Evolutionary conservation across 2,113 vertebrate species (phyloP).

Genomic region (Sander vitreus): DNA sequence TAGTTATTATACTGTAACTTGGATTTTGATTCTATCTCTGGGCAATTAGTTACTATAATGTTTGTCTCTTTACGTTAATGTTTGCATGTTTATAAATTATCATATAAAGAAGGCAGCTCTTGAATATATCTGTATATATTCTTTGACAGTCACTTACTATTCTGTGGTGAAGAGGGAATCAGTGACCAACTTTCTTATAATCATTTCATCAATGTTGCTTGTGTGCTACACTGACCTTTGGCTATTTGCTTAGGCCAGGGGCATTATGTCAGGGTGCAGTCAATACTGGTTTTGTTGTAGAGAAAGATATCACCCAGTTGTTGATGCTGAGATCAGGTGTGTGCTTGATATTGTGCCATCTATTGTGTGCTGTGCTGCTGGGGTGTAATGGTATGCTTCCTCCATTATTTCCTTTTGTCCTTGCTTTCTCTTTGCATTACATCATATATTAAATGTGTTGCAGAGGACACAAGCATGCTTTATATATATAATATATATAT

Average conservation of each 20-base stretch:
- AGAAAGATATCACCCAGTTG: not conserved
- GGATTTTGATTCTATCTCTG: not conserved
- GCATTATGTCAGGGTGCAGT: not conserved
- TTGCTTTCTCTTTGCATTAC: not conserved
- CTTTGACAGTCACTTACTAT: not conserved
- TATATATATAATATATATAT: not conserved
- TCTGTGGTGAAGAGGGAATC: not conserved
- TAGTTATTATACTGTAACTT: not conserved
- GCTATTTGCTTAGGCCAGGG: not conserved
- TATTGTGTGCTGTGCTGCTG: not conserved
- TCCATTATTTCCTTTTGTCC: not conserved
- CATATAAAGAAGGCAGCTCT: not conserved
- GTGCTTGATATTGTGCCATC: not conserved
- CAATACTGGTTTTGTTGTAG: not conserved
- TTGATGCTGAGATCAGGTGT: not conserved
- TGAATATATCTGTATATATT: not conserved
- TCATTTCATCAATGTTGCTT: not conserved
- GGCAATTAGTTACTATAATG: not conserved
- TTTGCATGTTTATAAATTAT: not conserved
- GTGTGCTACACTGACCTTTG: not conserved
- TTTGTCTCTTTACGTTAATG: not conserved
- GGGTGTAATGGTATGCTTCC: not conserved
- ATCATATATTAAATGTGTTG: not conserved
- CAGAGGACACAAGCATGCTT: slow-evolving; percentile 20
- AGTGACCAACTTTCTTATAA: not conserved